phyloP scores from a whole-genome alignment of 2,113 vertebrate species.

The Lichenostomus cassidix region DNA sequence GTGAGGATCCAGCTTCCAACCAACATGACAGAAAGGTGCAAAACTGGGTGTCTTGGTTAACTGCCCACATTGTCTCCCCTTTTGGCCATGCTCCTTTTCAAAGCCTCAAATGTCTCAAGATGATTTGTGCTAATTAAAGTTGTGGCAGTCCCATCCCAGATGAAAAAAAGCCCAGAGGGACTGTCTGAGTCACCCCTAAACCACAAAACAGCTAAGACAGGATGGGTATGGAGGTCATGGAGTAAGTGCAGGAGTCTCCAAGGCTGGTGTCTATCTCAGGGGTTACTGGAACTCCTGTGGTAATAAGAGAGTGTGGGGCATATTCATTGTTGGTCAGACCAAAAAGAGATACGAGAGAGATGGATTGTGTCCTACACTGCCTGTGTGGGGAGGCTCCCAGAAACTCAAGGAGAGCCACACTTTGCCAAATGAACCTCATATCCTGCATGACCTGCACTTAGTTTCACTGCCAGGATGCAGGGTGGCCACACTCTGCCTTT shows the following conservation, averaged over 20 bases:
- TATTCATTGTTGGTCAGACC: not conserved
- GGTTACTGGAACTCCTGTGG: not conserved
- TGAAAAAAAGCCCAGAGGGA: not conserved
- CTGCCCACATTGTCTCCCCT: not conserved
- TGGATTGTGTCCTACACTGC: not conserved
- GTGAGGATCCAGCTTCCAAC: not conserved
- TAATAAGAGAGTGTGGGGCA: not conserved
- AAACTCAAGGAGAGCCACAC: not conserved
- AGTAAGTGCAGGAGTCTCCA: not conserved
- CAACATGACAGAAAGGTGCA: not conserved
- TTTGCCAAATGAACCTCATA: not conserved
- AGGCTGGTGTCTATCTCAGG: not conserved
- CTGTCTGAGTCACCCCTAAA: not conserved
- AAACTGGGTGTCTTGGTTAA: not conserved
- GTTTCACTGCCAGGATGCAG: not conserved
- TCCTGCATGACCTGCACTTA: not conserved
- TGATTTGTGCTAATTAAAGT: not conserved
- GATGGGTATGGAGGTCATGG: accelerated
- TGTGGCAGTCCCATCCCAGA: not conserved
- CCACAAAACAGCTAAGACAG: not conserved
- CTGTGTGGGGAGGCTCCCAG: not conserved
- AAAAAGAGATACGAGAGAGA: not conserved
- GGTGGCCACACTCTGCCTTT: not conserved
- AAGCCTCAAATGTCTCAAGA: not conserved
- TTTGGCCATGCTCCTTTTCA: not conserved